A percentile compares a stretch with the other conserved stretches of the same genome.
Conservation (phyloP, 2,888 invertebrate species). For the Tridacna gigas region DNA sequence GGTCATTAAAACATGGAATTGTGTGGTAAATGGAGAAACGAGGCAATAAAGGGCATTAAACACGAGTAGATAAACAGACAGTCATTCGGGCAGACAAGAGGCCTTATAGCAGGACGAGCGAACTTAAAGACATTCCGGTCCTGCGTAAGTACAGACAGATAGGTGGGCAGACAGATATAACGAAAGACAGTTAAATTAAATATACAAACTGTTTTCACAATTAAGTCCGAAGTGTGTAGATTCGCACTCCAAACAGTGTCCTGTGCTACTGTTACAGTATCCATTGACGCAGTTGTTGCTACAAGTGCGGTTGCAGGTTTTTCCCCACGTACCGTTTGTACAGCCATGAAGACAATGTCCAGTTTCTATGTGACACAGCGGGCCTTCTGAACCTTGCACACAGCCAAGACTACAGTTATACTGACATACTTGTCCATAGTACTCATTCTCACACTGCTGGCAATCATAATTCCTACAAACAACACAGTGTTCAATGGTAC, state of each 20-base stretch:
- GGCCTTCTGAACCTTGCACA: not conserved
- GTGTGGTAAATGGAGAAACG: no score
- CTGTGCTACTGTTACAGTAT: not conserved
- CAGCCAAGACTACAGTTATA: not conserved
- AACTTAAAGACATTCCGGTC: no score
- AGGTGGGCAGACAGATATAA: no score
- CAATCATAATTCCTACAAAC: not conserved
- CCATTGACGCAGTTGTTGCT: not conserved
- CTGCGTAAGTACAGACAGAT: no score
- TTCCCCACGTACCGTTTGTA: conserved; percentile 9
- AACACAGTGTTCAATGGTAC: not conserved
- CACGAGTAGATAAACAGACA: no score
- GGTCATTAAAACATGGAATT: no score
- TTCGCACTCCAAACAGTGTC: not conserved
- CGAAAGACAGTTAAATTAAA: not conserved
- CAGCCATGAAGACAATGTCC: conserved; percentile 8
- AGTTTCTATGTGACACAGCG: not conserved
- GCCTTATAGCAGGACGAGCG: no score
- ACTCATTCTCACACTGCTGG: not conserved
- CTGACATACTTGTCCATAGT: not conserved
- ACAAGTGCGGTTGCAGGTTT: not conserved
- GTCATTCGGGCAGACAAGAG: no score
- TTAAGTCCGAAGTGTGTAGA: not conserved
- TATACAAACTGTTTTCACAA: not conserved
- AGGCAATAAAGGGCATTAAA: no score